phyloP scores from a whole-genome alignment of 2,888 invertebrate species.

The Hipparchia sbordonii region DNA sequence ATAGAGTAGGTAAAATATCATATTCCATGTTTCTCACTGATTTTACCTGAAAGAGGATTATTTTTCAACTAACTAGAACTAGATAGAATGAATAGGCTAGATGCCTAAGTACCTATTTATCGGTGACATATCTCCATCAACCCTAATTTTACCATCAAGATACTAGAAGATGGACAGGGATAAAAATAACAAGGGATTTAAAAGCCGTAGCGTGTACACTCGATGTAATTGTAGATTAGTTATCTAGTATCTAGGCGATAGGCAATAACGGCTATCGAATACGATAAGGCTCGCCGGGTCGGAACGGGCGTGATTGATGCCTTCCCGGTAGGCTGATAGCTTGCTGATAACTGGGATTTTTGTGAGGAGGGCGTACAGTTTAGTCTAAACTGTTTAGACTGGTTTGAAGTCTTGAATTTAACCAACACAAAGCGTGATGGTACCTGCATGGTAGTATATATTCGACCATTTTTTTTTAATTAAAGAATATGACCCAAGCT shows the following conservation, averaged over 20 bases:
- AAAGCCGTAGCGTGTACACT: constrained; percentile 16
- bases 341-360: not conserved
- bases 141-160: no score
- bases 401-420: no score
- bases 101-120: no score
- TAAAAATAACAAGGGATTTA: constrained; percentile 7
- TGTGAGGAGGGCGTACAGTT: not conserved
- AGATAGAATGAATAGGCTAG: no score
- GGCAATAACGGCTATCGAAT: constrained; percentile 2
- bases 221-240: constrained; percentile 9
- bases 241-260: not conserved
- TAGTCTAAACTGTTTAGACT: no score
- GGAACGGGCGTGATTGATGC: constrained; percentile 3
- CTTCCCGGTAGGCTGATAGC: not conserved
- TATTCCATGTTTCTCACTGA: not conserved
- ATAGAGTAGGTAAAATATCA: not conserved
- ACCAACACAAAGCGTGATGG: no score
- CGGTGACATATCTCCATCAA: no score
- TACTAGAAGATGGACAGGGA: not conserved
- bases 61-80: no score
- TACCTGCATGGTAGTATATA: no score
- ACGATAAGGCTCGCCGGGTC: not conserved
- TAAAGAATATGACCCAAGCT: no score
- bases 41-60: no score
- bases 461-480: no score